phyloP scores from a whole-genome alignment of 2,113 vertebrate genomes.

The Aptenodytes patagonicus region DNA sequence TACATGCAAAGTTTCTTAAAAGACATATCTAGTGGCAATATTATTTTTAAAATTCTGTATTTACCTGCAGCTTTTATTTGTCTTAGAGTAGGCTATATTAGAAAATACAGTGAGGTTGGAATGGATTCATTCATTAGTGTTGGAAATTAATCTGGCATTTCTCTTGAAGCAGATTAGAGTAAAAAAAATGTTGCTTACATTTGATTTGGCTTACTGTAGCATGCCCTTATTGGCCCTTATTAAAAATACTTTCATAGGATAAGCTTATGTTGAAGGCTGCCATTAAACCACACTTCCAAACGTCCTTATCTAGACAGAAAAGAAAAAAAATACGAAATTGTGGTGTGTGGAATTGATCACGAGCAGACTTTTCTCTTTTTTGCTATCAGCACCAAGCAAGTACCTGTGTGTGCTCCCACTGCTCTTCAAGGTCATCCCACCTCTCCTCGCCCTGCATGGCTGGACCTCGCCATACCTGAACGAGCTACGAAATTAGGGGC shows the following conservation, averaged over 20 bases:
- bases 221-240: background rate
- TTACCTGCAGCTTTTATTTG: background rate
- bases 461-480: fast-evolving
- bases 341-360: background rate
- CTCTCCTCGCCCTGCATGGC: fast-evolving
- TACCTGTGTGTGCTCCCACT: background rate
- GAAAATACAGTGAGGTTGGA: background rate
- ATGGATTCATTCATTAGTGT: background rate
- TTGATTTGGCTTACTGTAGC: background rate
- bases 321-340: background rate
- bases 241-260: background rate
- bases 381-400: background rate
- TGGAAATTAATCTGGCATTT: background rate
- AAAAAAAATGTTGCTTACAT: background rate
- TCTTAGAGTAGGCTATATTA: background rate
- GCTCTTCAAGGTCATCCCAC: background rate
- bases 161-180: background rate
- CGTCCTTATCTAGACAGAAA: background rate
- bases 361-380: background rate
- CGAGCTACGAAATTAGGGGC: fast-evolving
- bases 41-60: background rate
- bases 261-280: background rate
- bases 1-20: background rate
- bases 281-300: background rate
- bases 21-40: background rate